These are phyloP conservation scores for Spea multiplicata DNA, from an alignment of 2,113 vertebrate genomes.

Conservation along the genomic window DNA sequence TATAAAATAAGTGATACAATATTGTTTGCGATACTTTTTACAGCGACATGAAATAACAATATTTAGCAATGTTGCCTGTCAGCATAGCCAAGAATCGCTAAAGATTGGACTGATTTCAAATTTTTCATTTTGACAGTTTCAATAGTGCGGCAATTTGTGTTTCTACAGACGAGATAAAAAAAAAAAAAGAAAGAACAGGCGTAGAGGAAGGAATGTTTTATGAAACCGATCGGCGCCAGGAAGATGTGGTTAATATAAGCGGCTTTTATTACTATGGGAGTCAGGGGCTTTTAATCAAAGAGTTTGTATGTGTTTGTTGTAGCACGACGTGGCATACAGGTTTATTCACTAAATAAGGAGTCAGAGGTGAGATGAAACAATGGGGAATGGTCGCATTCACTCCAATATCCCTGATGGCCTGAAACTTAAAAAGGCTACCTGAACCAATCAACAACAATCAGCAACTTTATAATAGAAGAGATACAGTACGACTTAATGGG, in stretches of 20 bases:
- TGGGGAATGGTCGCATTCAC: no score
- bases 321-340: no score
- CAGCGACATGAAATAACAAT: not conserved
- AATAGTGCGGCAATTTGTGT: not conserved
- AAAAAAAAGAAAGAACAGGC: not conserved
- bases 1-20: not conserved
- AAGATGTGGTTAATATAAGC: not conserved
- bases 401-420: no score
- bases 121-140: constrained; percentile 3
- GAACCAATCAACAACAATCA: no score
- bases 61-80: not conserved
- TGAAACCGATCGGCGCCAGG: not conserved
- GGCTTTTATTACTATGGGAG: not conserved
- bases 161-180: not conserved
- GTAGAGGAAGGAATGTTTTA: not conserved
- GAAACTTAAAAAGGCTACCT: no score
- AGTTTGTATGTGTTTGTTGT: no score
- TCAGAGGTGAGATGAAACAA: no score
- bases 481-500: no score
- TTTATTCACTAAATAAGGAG: no score
- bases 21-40: not conserved
- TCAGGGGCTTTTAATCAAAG: no score
- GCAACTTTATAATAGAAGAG: no score
- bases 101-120: not conserved
- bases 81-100: not conserved